Evolutionary conservation across 2,113 vertebrate species (phyloP).

Genomic region (Datnioides undecimradiatus): DNA sequence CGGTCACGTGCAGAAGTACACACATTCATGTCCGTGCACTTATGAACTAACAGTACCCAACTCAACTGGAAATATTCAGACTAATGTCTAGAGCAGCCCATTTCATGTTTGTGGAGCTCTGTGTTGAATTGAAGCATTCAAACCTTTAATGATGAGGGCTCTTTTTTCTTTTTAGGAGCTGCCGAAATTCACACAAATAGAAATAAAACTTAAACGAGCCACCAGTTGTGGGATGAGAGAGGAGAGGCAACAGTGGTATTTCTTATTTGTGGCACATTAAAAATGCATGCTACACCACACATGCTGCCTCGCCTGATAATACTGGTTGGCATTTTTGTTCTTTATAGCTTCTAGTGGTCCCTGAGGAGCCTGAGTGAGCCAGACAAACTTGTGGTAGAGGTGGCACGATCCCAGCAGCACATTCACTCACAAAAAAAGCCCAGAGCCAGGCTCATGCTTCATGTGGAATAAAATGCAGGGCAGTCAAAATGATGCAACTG

Average conservation of each 20-base stretch:
- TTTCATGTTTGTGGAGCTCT: conserved; percentile 46
- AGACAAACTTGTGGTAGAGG: conserved; percentile 66
- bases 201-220: conserved; percentile 61
- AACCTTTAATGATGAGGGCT: conserved; percentile 61
- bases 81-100: conserved; percentile 49
- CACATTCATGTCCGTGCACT: too few relatives aligned
- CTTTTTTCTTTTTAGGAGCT: conserved; percentile 43
- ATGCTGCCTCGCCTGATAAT: conserved; percentile 70
- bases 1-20: background rate
- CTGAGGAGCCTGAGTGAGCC: conserved; percentile 67
- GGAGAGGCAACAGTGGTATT: conserved; percentile 59
- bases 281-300: conserved; percentile 78
- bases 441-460: conserved; percentile 17
- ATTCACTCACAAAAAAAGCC: conserved; percentile 24
- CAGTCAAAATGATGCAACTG: conserved; percentile 43
- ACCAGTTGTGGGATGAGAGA: conserved; percentile 44
- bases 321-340: conserved; percentile 73
- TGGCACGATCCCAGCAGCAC: conserved; percentile 59
- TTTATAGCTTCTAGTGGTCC: conserved; percentile 76
- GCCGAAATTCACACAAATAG: conserved; percentile 61
- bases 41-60: conserved; percentile 1
- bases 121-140: conserved; percentile 62
- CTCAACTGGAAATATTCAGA: conserved; percentile 27
- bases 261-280: conserved; percentile 81
- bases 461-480: conserved; percentile 22